Evolutionary conservation across 2,888 invertebrate genomes (phyloP), one percentile per base, ranked within the genome.

Genomic region (Melitaea athalia): DNA sequence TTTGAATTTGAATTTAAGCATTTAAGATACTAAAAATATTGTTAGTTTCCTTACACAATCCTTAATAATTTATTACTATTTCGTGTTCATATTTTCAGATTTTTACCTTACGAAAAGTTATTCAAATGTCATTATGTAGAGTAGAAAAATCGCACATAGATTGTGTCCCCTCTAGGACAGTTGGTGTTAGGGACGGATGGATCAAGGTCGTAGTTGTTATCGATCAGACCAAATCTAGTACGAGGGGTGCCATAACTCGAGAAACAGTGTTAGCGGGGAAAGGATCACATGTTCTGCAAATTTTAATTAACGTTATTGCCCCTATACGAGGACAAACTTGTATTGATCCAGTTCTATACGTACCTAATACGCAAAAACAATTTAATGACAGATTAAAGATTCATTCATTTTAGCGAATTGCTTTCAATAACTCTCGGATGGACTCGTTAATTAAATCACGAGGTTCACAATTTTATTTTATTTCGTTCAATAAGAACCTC

Each of bases 151-250:
- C 14, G 38, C 31, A 17, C 43, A 11, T n/a, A 12, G 14, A 70
- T 71, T 68, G 65, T 10, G 64, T 63, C 79, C 76, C 76, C 72
- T 69, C 73, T 59, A 79, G 81, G 80, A 79, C 85, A 86, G 84
- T 83, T 83, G 81, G 77, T 77, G 79, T 84, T 85, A 84, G 85
- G 82, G 81, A 77, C 72, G 80, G 81, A 79, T 79, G 80, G 80
- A 84, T 85, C 89, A 90, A 89, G 90, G 90, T 88, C 85, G 82
- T 79, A 79, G 78, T 79, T 77, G 77, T 55, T 81, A 86, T 87
- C 77, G 87, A 88, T 87, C 85, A 78, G 72, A 75, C 77, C 79
- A 67, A 69, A 63, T 69, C 63, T 49, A 63, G 52, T 59, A 17
- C 63, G 59, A 38, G 59, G 63, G 69, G 52, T 64, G 47, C 49